phyloP scores from a whole-genome alignment of 92 coral and sea anemone species.

The Phenganax stokvisi region DNA sequence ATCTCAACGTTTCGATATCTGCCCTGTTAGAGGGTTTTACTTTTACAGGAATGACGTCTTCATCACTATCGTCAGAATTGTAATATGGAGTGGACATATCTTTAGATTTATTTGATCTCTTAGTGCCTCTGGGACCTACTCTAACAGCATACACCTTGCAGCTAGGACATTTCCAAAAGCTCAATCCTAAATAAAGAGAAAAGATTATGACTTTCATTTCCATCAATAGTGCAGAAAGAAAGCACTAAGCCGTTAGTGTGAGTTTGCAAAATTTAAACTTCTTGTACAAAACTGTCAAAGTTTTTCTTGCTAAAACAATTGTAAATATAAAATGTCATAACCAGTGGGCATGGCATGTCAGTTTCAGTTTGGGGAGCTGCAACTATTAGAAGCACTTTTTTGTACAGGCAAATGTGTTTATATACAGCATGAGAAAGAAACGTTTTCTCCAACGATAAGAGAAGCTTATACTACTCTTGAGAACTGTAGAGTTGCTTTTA shows the following conservation, averaged over 20 bases:
- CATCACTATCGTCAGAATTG: slow-evolving; percentile 53
- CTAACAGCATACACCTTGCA: slow-evolving; percentile 54
- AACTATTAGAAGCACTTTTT: no score
- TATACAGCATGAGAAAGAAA: no score
- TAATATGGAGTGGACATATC: slow-evolving; percentile 42
- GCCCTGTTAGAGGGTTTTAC: slow-evolving; percentile 32
- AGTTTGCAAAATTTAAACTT: no score
- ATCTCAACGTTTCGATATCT: slow-evolving; percentile 41
- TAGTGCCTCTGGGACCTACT: slow-evolving; percentile 30
- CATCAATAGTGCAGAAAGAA: slow-evolving; percentile 6
- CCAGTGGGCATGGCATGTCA: no score
- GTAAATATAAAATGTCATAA: no score
- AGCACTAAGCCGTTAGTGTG: background rate
- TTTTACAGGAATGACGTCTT: slow-evolving; percentile 38
- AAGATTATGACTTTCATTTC: slow-evolving; percentile 1
- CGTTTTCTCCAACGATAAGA: no score
- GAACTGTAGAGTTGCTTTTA: no score
- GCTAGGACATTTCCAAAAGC: slow-evolving; percentile 63
- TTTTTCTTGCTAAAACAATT: no score
- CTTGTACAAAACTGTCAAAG: no score
- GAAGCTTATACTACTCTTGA: no score
- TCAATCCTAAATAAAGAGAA: slow-evolving; percentile 47
- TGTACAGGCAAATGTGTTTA: no score
- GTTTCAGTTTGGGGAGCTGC: no score
- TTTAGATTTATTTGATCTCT: slow-evolving; percentile 45